Evolutionary conservation across 1,140 invertebrate genomes (phyloP).

Genomic region (Drosophila eugracilis): DNA sequence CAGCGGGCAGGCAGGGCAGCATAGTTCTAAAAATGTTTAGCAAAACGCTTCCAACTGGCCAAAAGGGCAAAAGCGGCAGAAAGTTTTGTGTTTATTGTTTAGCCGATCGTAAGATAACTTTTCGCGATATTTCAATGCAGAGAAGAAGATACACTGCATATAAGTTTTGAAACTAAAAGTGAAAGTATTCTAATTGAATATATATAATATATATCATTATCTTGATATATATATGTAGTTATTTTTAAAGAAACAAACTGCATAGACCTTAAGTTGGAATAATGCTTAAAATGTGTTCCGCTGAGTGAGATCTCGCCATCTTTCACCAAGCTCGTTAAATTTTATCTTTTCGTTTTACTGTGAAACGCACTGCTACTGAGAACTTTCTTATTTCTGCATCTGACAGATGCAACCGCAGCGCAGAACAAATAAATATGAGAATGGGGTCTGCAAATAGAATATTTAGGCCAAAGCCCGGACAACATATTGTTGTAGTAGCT

Average conservation of each 20-base stretch:
- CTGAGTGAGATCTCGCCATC: no score
- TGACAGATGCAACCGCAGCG: constrained; percentile 33
- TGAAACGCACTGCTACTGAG: constrained; percentile 1
- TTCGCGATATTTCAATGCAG: constrained; percentile 4
- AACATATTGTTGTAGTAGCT: constrained; percentile 28
- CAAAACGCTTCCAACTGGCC: constrained; percentile 35
- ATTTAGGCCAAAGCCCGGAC: constrained; percentile 46
- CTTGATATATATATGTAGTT: no score
- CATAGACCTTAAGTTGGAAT: no score
- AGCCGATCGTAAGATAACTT: constrained; percentile 38
- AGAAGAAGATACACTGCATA: constrained; percentile 1
- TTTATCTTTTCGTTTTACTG: background rate
- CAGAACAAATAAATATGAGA: constrained; percentile 54
- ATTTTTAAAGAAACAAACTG: no score
- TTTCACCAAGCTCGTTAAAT: constrained; percentile 3
- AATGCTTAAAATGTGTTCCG: no score
- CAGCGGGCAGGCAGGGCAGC: constrained; percentile 26
- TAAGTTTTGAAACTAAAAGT: no score
- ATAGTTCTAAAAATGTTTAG: constrained; percentile 76
- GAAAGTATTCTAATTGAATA: no score
- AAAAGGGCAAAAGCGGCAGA: constrained; percentile 50
- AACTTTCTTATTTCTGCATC: constrained; percentile 22
- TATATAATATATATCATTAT: no score
- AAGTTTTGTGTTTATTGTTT: constrained; percentile 55
- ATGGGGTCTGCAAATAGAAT: constrained; percentile 50